A percentile compares a stretch with the other conserved stretches of the same genome.
Evolutionary conservation across 1,140 invertebrate genomes (phyloP).

Genomic region (Lasioglossum albipes): DNA sequence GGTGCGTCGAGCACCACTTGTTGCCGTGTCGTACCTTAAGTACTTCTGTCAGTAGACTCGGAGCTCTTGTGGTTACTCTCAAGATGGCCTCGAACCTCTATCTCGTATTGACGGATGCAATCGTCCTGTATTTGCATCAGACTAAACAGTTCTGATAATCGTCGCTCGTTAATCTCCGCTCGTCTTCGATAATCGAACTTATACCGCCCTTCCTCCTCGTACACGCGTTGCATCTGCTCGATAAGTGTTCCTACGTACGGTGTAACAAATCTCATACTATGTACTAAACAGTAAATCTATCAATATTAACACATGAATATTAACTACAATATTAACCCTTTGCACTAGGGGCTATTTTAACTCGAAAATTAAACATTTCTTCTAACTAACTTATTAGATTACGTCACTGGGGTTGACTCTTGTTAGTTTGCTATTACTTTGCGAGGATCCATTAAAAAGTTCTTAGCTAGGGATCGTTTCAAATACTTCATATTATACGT

Average conservation of each 20-base stretch:
- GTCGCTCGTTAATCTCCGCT: neutral
- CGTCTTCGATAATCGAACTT: conserved; percentile 20
- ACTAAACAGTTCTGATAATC: conserved; percentile 39
- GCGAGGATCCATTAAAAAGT: too few species aligned
- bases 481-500: too few species aligned
- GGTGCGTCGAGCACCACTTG: conserved; percentile 70
- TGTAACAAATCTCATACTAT: neutral
- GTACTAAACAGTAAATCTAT: too few species aligned
- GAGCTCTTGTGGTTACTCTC: conserved; percentile 12
- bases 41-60: conserved; percentile 34
- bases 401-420: too few species aligned
- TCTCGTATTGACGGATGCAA: conserved; percentile 38
- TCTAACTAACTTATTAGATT: too few species aligned
- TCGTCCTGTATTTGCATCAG: conserved; percentile 35
- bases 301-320: too few species aligned
- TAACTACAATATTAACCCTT: too few species aligned
- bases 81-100: conserved; percentile 35
- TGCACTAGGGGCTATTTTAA: too few species aligned
- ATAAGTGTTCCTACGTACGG: neutral
- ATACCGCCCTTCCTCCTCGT: neutral
- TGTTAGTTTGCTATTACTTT: too few species aligned
- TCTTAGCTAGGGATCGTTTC: too few species aligned
- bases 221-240: neutral
- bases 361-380: too few species aligned
- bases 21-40: conserved; percentile 67